Conservation (phyloP, 2,888 invertebrate species). For the Artemia sinica region DNA sequence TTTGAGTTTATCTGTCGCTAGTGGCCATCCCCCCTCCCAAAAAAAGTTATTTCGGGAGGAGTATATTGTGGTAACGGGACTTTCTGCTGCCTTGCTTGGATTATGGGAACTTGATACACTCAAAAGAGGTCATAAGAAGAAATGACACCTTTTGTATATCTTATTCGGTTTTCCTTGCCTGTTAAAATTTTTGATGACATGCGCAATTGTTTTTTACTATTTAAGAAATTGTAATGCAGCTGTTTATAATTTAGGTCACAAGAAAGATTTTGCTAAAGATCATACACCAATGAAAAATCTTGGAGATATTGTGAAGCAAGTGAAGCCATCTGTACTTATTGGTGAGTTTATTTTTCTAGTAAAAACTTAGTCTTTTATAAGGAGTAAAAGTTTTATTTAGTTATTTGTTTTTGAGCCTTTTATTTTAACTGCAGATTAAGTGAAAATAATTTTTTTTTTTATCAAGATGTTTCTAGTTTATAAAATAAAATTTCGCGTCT, state of each 20-base stretch:
- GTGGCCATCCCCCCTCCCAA: too few species aligned
- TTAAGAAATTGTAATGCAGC: not conserved
- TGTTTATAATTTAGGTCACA: constrained; percentile 41
- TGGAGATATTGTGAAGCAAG: constrained; percentile 54
- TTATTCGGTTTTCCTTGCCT: not conserved
- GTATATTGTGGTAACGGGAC: too few species aligned
- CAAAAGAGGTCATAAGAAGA: not conserved
- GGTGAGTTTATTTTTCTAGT: constrained; percentile 40
- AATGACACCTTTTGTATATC: constrained; percentile 25
- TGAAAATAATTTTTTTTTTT: too few species aligned
- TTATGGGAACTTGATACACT: not conserved
- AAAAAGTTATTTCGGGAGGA: too few species aligned
- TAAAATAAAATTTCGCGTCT: too few species aligned
- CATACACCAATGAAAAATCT: constrained; percentile 57
- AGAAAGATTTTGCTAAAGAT: constrained; percentile 60
- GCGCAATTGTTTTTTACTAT: not conserved
- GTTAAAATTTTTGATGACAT: not conserved
- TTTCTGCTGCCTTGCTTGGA: not conserved
- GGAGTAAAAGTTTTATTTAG: too few species aligned
- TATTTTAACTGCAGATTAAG: too few species aligned
- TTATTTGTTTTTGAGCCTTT: too few species aligned
- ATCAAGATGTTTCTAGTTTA: too few species aligned
- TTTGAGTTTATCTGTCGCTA: too few species aligned
- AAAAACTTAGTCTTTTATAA: too few species aligned
- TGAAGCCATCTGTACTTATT: constrained; percentile 78